phyloP scores from a whole-genome alignment of 2,113 vertebrate species.

The Tragulus kanchil region DNA sequence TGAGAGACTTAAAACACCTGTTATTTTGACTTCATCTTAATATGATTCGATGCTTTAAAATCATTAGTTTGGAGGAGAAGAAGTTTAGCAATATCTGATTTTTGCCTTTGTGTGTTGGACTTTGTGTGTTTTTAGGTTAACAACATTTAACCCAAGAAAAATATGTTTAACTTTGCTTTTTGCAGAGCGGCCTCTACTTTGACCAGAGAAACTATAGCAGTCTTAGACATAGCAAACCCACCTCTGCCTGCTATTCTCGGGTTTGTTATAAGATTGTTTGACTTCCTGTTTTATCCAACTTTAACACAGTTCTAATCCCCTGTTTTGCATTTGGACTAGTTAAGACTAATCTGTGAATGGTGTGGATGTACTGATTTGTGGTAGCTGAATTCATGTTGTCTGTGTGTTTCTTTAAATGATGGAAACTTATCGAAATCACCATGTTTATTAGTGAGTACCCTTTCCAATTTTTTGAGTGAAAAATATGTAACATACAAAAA shows the following conservation, averaged over 20 bases:
- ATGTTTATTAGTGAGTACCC: background rate
- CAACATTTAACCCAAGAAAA: constrained; percentile 56
- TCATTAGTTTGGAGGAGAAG: background rate
- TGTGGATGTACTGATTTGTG: background rate
- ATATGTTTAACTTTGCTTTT: constrained; percentile 73
- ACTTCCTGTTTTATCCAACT: constrained; percentile 28
- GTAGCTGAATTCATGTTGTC: constrained; percentile 4
- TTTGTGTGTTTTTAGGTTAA: background rate
- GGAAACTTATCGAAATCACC: constrained; percentile 25
- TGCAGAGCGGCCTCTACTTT: constrained; percentile 95
- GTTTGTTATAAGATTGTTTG: constrained; percentile 83
- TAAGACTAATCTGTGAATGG: constrained; percentile 64
- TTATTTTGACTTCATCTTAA: constrained; percentile 16
- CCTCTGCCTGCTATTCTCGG: constrained; percentile 85
- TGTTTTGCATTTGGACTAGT: constrained; percentile 41
- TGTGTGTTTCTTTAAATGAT: background rate
- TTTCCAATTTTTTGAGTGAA: background rate
- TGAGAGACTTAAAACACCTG: background rate
- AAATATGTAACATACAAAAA: constrained; percentile 4
- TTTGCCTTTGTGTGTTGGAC: background rate
- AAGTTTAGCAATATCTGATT: background rate
- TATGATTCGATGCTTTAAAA: background rate
- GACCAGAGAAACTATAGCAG: constrained; percentile 97
- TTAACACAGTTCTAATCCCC: constrained; percentile 59
- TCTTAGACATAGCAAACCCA: constrained; percentile 92